phyloP scores from a whole-genome alignment of 2,113 vertebrate species.

The Sphyrna mokarran region DNA sequence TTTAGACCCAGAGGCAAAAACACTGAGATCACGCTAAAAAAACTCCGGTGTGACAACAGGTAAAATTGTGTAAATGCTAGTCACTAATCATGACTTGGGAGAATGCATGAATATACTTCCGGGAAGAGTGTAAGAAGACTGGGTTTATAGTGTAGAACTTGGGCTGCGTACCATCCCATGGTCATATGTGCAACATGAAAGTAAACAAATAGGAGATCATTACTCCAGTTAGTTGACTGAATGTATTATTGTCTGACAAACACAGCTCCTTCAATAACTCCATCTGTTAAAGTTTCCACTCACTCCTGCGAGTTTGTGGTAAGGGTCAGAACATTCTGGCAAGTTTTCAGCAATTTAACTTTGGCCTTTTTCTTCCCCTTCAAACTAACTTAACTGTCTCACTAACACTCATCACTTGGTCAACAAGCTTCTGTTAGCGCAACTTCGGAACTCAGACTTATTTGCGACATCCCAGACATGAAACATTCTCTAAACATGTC shows the following conservation, averaged over 20 bases:
- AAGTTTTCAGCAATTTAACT: not conserved
- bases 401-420: not conserved
- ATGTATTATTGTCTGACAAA: not conserved
- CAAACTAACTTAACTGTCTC: not conserved
- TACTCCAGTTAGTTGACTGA: slow-evolving; percentile 5
- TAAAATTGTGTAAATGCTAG: not conserved
- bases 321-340: slow-evolving; percentile 4
- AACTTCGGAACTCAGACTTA: not conserved
- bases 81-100: not conserved
- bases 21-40: not conserved
- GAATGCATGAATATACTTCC: not conserved
- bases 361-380: not conserved
- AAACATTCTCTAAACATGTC: not conserved
- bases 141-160: not conserved
- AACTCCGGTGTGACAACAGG: not conserved
- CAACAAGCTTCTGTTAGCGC: not conserved
- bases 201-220: not conserved
- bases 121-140: not conserved
- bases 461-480: not conserved
- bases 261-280: not conserved
- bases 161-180: too few relatives aligned
- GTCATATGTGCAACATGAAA: not conserved
- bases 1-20: not conserved
- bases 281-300: slow-evolving; percentile 23
- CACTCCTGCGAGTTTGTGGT: not conserved